Conservation (phyloP, 2,888 invertebrate species). For the Drosophila barbarae region DNA sequence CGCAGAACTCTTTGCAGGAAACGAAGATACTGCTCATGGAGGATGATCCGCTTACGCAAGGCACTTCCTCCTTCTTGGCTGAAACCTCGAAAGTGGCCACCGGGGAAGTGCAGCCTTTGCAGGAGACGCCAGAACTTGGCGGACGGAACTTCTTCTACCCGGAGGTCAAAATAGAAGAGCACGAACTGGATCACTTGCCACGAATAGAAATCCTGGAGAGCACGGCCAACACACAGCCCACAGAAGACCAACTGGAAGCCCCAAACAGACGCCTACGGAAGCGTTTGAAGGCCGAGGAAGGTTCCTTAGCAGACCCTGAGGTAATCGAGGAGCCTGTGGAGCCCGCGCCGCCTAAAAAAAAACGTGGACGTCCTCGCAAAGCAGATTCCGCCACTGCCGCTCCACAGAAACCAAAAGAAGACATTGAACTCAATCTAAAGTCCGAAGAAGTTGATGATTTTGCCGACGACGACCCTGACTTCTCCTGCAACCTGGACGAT, state of each 20-base stretch:
- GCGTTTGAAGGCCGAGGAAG: slow-evolving; percentile 54
- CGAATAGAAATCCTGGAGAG: slow-evolving; percentile 74
- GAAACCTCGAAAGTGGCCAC: slow-evolving; percentile 37
- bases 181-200: slow-evolving; percentile 73
- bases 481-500: slow-evolving; percentile 42
- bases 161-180: slow-evolving; percentile 75
- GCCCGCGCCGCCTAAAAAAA: slow-evolving; percentile 46
- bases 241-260: slow-evolving; percentile 8
- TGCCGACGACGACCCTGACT: slow-evolving; percentile 49
- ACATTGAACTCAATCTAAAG: slow-evolving; percentile 29
- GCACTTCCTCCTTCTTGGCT: slow-evolving; percentile 42
- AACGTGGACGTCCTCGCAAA: slow-evolving; percentile 73
- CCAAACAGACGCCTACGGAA: slow-evolving; percentile 48
- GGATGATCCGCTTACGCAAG: slow-evolving; percentile 64
- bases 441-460: slow-evolving; percentile 36
- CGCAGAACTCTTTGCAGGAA: slow-evolving; percentile 59
- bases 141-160: slow-evolving; percentile 61
- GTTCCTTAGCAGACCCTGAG: slow-evolving; percentile 1
- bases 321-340: not conserved
- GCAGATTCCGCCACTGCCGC: slow-evolving; percentile 46
- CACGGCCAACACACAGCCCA: slow-evolving; percentile 26
- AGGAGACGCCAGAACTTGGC: slow-evolving; percentile 24
- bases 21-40: slow-evolving; percentile 58
- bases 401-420: slow-evolving; percentile 4
- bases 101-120: not conserved